Conservation (phyloP, 2,113 vertebrate genomes). For the Aspiorhynchus laticeps region DNA sequence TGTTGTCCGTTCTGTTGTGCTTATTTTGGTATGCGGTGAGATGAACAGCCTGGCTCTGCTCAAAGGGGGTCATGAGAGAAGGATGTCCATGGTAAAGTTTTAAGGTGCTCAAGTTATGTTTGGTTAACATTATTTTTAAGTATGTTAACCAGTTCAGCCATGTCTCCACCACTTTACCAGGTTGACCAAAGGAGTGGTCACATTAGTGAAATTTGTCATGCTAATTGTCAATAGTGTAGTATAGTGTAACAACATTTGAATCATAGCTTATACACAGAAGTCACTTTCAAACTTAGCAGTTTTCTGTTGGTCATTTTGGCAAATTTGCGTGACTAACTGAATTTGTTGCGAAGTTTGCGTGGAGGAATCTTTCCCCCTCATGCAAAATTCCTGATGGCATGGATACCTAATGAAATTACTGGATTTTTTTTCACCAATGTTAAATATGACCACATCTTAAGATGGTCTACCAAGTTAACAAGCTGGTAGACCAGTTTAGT, state of each 20-base stretch:
- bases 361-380: no score
- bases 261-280: background rate
- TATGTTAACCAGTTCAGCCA: background rate
- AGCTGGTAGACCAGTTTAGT: no score
- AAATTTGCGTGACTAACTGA: background rate
- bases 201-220: background rate
- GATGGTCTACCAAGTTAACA: no score
- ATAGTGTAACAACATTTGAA: background rate
- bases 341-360: no score
- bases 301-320: background rate
- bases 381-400: no score
- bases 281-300: background rate
- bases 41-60: background rate
- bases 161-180: background rate
- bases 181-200: background rate
- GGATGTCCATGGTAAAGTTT: background rate
- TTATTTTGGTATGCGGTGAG: constrained; percentile 9
- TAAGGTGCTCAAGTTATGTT: constrained; percentile 7
- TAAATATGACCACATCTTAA: no score
- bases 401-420: no score
- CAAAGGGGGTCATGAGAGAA: background rate
- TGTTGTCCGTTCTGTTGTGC: background rate
- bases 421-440: no score
- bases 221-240: background rate
- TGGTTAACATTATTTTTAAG: background rate